Evolutionary conservation across 2,888 invertebrate genomes (phyloP), one percentile per base, ranked within the genome.

Genomic region (Trissoscelio sp.): DNA sequence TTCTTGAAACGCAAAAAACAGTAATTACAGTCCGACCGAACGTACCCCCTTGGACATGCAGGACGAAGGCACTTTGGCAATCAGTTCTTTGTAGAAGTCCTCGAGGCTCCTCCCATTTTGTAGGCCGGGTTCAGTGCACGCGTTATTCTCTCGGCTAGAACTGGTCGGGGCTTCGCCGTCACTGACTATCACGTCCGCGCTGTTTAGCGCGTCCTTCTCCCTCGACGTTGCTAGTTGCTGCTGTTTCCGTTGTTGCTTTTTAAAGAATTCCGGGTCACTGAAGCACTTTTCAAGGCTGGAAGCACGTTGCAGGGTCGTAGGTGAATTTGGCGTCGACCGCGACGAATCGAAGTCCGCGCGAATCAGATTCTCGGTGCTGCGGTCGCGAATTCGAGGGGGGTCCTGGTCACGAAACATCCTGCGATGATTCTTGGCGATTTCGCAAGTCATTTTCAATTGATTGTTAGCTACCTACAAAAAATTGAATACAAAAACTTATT

Each of bases 321-420:
- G 87, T 11, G 87, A 87, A 44, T 83, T 88, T 44, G 88, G 88
- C 3, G 87, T 88, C 24, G 88, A 87, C 37, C 83, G 83, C 12
- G 83, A 81, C 4, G 75, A 74, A 37, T 85, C 85, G 18, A 83
- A 82, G n/a, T 87, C 87, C 44, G 82, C 83, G 64, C 87, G 86
- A 58, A 88, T 85, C 37, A 87, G 74, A 46, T 85, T 82, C 31
- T 86, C 86, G 6, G 84, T 79, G 42, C 84, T 83, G 31, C 81
- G 82, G 37, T 87, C 83, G 55, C 83, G 77, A 73, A 90, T 90
- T 85, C 89, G 88, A 14, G 89, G 89, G 5, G 90, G 89, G 60
- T 90, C 90, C 81, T 88, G 89, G 57, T 90, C 90, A 18, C 89
- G 89, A 60, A 88, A 88, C 42, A 85, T 79, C 78, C 89, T 85